Conservation (phyloP, 2,113 vertebrate species). For the Platycercus adscitus region DNA sequence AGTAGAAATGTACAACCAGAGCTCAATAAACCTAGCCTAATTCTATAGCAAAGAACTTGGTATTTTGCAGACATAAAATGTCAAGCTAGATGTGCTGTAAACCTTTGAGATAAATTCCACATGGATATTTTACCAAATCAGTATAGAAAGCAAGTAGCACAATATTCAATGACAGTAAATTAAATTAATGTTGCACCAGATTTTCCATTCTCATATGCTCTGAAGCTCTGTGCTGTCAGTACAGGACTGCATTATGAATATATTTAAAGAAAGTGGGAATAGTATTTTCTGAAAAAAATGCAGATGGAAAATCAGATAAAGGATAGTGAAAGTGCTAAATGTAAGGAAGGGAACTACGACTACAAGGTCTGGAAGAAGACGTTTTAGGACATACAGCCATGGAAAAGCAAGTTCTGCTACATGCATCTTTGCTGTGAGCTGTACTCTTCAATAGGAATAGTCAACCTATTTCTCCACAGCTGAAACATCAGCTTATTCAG, state of each 20-base stretch:
- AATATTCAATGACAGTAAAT: neutral
- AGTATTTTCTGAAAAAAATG: neutral
- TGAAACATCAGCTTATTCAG: neutral
- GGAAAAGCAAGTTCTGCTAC: neutral
- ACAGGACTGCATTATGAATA: neutral
- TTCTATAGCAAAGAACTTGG: neutral
- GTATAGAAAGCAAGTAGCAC: neutral
- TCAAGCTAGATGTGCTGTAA: neutral
- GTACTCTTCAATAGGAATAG: neutral
- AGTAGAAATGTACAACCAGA: neutral
- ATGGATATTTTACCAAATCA: neutral
- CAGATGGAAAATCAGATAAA: neutral
- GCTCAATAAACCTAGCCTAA: neutral
- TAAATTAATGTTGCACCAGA: neutral
- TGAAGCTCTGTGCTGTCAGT: neutral
- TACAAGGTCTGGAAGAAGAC: neutral
- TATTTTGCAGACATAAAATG: neutral
- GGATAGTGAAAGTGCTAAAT: neutral
- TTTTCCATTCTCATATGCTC: neutral
- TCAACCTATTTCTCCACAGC: neutral
- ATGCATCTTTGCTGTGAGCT: neutral
- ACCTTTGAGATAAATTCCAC: neutral
- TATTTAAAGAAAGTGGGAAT: neutral
- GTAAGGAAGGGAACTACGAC: neutral
- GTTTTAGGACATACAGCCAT: neutral